phyloP scores from a whole-genome alignment of 2,113 vertebrate species.

The Corapipo altera region DNA sequence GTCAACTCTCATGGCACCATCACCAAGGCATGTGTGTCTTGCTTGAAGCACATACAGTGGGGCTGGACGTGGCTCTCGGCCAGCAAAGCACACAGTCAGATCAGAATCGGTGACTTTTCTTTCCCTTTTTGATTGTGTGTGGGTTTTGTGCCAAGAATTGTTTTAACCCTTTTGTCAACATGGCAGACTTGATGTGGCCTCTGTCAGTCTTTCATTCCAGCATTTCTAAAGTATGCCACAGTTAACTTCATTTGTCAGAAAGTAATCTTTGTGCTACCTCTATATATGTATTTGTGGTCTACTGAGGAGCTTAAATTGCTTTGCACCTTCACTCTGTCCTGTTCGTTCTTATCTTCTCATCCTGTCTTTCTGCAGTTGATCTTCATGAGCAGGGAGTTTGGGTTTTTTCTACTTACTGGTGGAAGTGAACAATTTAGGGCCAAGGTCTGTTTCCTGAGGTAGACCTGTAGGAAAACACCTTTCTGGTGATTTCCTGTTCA shows the following conservation, averaged over 20 bases:
- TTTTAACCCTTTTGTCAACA: neutral
- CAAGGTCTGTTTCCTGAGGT: neutral
- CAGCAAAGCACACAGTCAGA: rapidly evolving
- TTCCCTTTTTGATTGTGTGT: rapidly evolving
- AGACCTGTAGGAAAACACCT: neutral
- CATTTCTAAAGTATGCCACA: neutral
- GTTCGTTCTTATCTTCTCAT: neutral
- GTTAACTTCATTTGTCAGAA: neutral
- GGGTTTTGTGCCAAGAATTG: neutral
- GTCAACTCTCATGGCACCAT: neutral
- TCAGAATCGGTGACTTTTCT: neutral
- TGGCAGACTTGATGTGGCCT: neutral
- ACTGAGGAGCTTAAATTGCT: neutral
- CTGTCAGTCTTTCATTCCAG: neutral
- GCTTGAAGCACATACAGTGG: rapidly evolving
- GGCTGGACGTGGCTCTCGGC: rapidly evolving
- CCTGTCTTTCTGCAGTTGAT: neutral
- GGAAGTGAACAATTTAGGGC: neutral
- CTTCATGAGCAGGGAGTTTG: neutral
- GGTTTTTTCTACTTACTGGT: neutral
- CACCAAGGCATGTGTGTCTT: no score
- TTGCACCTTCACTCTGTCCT: neutral
- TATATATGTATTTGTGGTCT: neutral
- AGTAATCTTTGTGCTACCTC: neutral
- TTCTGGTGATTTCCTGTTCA: neutral